These are phyloP conservation scores for Latrodectus elegans DNA, from an alignment of 2,888 invertebrate species.

Conservation along the genomic window DNA sequence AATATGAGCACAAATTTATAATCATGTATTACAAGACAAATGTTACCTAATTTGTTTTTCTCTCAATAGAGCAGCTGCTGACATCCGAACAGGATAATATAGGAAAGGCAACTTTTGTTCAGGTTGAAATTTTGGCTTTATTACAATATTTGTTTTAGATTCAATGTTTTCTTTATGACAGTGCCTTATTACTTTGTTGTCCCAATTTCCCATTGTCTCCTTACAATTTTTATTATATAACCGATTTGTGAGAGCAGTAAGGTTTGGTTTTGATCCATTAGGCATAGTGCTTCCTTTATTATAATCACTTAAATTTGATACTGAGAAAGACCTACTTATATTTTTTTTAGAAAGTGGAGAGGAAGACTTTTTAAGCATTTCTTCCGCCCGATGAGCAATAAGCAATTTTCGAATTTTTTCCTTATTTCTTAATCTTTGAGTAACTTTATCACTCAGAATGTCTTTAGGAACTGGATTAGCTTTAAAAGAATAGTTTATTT, in stretches of 20 bases:
- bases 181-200: constrained; percentile 36
- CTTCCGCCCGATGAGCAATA: constrained; percentile 55
- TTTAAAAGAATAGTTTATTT: constrained; percentile 21
- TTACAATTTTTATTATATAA: constrained; percentile 49
- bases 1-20: too few species aligned
- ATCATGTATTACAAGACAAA: neutral
- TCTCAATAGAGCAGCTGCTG: constrained; percentile 43
- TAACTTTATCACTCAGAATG: constrained; percentile 46
- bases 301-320: neutral
- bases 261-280: constrained; percentile 23
- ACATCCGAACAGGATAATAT: constrained; percentile 57
- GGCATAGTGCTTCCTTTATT: neutral
- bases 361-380: constrained; percentile 49
- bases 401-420: constrained; percentile 62
- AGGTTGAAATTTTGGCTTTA: constrained; percentile 11
- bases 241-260: constrained; percentile 48
- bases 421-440: constrained; percentile 56
- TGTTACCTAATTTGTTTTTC: constrained; percentile 57
- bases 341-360: constrained; percentile 49
- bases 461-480: constrained; percentile 56
- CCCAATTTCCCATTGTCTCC: constrained; percentile 53
- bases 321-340: constrained; percentile 7
- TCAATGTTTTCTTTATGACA: neutral
- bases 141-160: neutral
- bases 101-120: constrained; percentile 25